Base-by-base conservation (phyloP, 2,888 invertebrate species). In the Spodoptera picta region DNA sequence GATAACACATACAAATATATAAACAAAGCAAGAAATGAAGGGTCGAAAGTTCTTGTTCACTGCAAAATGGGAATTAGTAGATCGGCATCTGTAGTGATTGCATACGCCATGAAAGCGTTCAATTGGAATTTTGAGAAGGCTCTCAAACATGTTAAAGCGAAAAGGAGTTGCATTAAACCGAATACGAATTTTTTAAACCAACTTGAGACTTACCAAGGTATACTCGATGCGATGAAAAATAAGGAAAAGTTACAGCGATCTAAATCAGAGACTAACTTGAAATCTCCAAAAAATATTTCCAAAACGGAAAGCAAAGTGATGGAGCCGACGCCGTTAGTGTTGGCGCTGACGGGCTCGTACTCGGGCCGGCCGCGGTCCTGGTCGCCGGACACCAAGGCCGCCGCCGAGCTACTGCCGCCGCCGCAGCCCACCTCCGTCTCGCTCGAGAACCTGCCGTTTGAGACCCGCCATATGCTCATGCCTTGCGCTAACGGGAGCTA, bases 31-130 rank as follows among this genome's bases (percentile, higher is more conserved):
- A 97, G 96, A 90, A 97, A 97, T 82, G 97, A 97, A 84, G 98
- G 98, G 60, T 98, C 98, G 62, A 98, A 98, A 93, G 99, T 99
- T 61, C 95, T 99, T 82, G 99, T 99, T 55, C 99, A 99, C 91
- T 99, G 99, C 92, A 99, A 99, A 95, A 99, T 99, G 99, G 99
- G 99, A 27, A 98, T 99, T 69, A 99, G 99, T 90, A 96, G 99
- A 75, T 99, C 99, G 27, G 99, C 99, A 5, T 99, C 99, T 3
- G 99, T 99, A 31, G 99, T 99, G 31, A 98, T 99, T 84, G 99
- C 99, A 0, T 99, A 98, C 93, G 98, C 98, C 27, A 99, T 99
- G 99, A 99, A 99, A 92, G 98, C 98, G 23, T 98, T 97, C 91
- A 97, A 98, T 87, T 98, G 98, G 98, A 97, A 98, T 83, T 97